phyloP scores from a whole-genome alignment of 2,888 invertebrate species.

The Polylopha cassiicola region DNA sequence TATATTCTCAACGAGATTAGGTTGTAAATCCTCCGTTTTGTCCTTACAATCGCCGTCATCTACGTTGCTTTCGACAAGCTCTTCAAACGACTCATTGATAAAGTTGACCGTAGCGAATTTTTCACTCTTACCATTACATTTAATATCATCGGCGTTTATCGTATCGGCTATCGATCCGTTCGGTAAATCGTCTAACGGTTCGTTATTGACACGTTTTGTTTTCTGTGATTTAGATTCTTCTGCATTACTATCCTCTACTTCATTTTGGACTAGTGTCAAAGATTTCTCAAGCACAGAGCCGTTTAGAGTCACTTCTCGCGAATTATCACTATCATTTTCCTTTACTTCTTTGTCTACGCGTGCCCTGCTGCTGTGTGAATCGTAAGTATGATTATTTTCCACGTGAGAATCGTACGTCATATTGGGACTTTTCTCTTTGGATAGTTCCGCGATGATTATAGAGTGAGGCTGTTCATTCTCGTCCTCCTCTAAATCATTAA shows the following conservation, averaged over 20 bases:
- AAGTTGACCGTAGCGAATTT: conserved; percentile 64
- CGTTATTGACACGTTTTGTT: conserved; percentile 5
- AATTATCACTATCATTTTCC: conserved; percentile 20
- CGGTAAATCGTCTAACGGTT: conserved; percentile 12
- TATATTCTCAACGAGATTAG: conserved; percentile 13
- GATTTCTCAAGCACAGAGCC: no score
- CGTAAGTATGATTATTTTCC: conserved; percentile 41
- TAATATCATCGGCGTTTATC: conserved; percentile 25
- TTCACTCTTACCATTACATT: conserved; percentile 52
- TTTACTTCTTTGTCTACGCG: conserved; percentile 23
- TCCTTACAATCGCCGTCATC: conserved; percentile 57
- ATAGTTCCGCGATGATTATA: conserved; percentile 62
- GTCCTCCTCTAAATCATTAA: conserved; percentile 58
- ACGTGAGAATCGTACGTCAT: conserved; percentile 42
- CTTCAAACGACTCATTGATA: conserved; percentile 62
- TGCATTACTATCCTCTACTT: no score
- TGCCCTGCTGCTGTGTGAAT: conserved; percentile 36
- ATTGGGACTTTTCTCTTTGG: conserved; percentile 44
- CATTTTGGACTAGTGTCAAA: no score
- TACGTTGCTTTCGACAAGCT: conserved; percentile 66
- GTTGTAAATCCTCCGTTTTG: conserved; percentile 29
- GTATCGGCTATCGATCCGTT: conserved; percentile 27
- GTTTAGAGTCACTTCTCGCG: conserved; percentile 23
- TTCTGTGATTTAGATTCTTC: conserved; percentile 2
- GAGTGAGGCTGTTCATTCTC: conserved; percentile 69